Evolutionary conservation across 2,113 vertebrate species (phyloP).

Genomic region (Thryonomys swinderianus): DNA sequence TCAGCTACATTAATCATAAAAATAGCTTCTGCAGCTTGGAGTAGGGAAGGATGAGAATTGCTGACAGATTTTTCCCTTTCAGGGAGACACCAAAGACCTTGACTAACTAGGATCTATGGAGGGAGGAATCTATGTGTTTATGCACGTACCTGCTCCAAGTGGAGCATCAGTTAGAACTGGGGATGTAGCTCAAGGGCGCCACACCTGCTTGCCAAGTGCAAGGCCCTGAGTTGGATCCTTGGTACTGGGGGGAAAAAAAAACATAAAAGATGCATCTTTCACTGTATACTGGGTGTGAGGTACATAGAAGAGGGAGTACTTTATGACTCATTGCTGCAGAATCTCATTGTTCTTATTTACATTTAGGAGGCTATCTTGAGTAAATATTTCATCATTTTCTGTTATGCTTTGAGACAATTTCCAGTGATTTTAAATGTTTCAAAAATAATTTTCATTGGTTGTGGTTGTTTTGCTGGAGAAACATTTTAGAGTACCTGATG

Average conservation of each 20-base stretch:
- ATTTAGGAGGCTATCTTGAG: background rate
- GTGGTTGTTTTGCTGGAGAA: background rate
- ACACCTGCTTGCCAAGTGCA: too few relatives aligned
- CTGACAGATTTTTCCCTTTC: background rate
- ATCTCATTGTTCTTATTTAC: background rate
- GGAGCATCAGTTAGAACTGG: background rate
- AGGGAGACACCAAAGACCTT: background rate
- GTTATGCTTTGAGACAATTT: background rate
- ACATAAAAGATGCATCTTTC: background rate
- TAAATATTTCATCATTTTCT: background rate
- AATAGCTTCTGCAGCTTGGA: background rate
- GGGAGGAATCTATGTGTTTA: background rate
- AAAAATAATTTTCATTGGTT: background rate
- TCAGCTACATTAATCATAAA: too few relatives aligned
- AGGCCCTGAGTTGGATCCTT: too few relatives aligned
- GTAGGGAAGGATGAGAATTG: background rate
- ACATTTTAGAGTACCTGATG: background rate
- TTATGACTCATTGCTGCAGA: background rate
- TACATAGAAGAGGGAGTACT: background rate
- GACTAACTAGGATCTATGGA: background rate
- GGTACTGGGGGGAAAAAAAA: too few relatives aligned
- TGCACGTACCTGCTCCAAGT: background rate
- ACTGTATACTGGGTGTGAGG: background rate
- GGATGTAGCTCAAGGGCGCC: too few relatives aligned
- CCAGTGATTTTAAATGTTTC: background rate